phyloP scores from a whole-genome alignment of 2,113 vertebrate species.

The Hippolais icterina region DNA sequence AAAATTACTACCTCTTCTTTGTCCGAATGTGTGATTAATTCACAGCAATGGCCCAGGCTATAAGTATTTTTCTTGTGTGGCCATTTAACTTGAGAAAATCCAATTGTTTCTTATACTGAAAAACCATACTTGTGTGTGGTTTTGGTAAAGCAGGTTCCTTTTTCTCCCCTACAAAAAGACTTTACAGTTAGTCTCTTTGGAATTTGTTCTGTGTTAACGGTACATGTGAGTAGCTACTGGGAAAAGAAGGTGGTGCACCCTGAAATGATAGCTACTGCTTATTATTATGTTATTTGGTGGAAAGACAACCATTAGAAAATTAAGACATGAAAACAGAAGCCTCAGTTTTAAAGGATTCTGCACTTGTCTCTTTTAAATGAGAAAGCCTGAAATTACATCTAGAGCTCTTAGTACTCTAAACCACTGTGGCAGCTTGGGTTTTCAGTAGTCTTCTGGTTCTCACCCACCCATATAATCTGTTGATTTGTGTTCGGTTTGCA shows the following conservation, averaged over 20 bases:
- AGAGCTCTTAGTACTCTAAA: background rate
- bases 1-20: background rate
- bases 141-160: background rate
- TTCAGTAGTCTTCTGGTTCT: background rate
- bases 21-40: conserved; percentile 10
- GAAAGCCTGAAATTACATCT: background rate
- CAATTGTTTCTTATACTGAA: background rate
- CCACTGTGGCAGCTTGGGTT: background rate
- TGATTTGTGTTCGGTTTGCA: background rate
- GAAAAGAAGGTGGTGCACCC: background rate
- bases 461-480: background rate
- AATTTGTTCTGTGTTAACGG: background rate
- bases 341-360: background rate
- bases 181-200: background rate
- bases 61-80: background rate
- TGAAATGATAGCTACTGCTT: background rate
- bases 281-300: background rate
- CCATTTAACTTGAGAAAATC: background rate
- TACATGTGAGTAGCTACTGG: background rate
- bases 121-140: background rate
- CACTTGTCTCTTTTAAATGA: background rate
- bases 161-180: background rate
- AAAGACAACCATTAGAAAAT: background rate
- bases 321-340: background rate
- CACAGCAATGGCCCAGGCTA: background rate